Percentiles rank a stretch among this genome's conserved stretches.
These are phyloP conservation scores for Enteromius afrohamiltoni DNA, from an alignment of 2,797 vertebrate genomes.

Conservation along the genomic window DNA sequence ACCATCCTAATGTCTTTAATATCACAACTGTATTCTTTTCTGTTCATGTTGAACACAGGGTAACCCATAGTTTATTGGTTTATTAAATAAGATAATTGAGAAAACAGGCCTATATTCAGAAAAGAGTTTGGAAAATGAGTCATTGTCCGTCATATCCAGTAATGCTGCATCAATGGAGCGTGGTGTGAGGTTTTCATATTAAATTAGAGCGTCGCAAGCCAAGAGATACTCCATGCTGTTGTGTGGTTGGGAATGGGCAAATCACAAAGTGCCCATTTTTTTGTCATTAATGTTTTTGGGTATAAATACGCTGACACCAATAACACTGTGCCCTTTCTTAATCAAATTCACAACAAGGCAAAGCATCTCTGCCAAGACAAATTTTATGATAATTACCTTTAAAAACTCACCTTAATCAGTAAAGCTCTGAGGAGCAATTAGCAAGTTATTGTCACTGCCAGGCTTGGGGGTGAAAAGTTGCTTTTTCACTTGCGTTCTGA, in stretches of 20 bases:
- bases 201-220: neutral
- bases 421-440: neutral
- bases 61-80: neutral
- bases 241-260: neutral
- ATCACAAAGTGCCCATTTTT: conserved; percentile 28
- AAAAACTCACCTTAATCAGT: conserved; percentile 22
- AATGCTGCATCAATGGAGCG: conserved; percentile 22
- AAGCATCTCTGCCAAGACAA: conserved; percentile 6
- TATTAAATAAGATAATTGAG: conserved; percentile 39
- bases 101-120: conserved; percentile 26
- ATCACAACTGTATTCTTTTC: conserved; percentile 17
- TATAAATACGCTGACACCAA: neutral
- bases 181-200: conserved; percentile 43
- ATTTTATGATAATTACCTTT: neutral
- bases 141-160: conserved; percentile 22
- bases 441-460: neutral
- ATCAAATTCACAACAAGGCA: neutral
- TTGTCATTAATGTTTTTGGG: conserved; percentile 6
- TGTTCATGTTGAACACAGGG: conserved; percentile 6
- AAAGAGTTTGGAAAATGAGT: conserved; percentile 36
- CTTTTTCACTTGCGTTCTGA: neutral
- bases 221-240: neutral
- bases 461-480: neutral
- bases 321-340: neutral
- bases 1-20: conserved; percentile 31